These are phyloP conservation scores for Periplaneta americana DNA, from an alignment of 1,140 invertebrate genomes.

Conservation along the genomic window DNA sequence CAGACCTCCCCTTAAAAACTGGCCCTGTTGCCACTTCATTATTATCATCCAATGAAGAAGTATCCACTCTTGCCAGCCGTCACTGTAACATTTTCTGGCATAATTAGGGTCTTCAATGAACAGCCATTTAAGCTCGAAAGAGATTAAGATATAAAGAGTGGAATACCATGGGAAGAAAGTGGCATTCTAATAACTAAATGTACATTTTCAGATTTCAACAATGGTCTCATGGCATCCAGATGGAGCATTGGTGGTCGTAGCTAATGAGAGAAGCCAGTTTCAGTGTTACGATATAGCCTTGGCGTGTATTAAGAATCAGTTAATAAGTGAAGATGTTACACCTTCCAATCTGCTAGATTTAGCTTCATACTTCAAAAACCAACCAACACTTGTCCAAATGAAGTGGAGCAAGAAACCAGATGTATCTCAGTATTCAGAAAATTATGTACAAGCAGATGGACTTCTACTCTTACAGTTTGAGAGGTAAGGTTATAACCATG, in stretches of 20 bases:
- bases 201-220: constrained; percentile 56
- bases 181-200: too few species aligned
- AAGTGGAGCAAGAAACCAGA: constrained; percentile 51
- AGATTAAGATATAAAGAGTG: too few species aligned
- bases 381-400: constrained; percentile 48
- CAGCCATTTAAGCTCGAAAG: too few species aligned
- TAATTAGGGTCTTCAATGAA: too few species aligned
- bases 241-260: constrained; percentile 59
- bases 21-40: too few species aligned
- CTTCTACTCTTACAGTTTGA: constrained; percentile 53
- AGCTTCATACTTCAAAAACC: constrained; percentile 62
- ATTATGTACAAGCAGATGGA: constrained; percentile 32
- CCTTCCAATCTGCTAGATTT: constrained; percentile 59
- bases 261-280: constrained; percentile 65
- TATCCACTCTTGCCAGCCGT: too few species aligned
- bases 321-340: constrained; percentile 59
- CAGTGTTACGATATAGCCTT: constrained; percentile 74
- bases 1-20: too few species aligned
- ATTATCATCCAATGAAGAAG: too few species aligned
- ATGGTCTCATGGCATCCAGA: constrained; percentile 66
- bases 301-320: constrained; percentile 57
- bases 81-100: too few species aligned
- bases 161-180: too few species aligned
- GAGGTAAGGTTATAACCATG: constrained; percentile 50
- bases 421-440: constrained; percentile 36